These are phyloP conservation scores for Lithophane ornitopus DNA, from an alignment of 2,888 invertebrate genomes.

Conservation along the genomic window DNA sequence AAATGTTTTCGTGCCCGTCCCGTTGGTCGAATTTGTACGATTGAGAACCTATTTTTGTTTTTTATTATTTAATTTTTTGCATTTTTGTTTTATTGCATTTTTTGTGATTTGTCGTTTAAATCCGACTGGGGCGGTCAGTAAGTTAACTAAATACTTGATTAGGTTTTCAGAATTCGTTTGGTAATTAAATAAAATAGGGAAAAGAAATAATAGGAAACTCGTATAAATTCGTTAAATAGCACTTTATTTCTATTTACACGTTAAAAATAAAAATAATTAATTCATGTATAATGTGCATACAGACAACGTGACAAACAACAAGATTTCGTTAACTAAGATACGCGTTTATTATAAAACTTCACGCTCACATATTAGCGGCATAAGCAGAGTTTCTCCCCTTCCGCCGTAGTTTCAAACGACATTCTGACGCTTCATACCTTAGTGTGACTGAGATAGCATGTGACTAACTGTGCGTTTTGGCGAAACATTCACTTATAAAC, in stretches of 20 bases:
- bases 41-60: no score
- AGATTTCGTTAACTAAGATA: slow-evolving; percentile 22
- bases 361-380: background rate
- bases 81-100: no score
- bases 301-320: slow-evolving; percentile 32
- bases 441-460: background rate
- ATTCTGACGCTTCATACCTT: background rate
- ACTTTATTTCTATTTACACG: slow-evolving; percentile 83
- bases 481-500: no score
- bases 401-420: background rate
- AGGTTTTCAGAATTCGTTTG: background rate
- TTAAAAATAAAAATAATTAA: slow-evolving; percentile 65
- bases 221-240: slow-evolving; percentile 67
- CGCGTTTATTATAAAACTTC: slow-evolving; percentile 7
- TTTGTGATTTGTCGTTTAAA: no score
- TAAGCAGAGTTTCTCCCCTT: slow-evolving; percentile 17
- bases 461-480: no score
- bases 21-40: no score
- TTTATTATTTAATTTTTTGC: no score
- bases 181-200: background rate
- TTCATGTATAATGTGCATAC: slow-evolving; percentile 49
- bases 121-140: no score
- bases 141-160: background rate
- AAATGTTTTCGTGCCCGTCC: no score
- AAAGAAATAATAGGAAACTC: background rate